Conservation (phyloP, 1,140 invertebrate genomes). For the Carposina sasakii region DNA sequence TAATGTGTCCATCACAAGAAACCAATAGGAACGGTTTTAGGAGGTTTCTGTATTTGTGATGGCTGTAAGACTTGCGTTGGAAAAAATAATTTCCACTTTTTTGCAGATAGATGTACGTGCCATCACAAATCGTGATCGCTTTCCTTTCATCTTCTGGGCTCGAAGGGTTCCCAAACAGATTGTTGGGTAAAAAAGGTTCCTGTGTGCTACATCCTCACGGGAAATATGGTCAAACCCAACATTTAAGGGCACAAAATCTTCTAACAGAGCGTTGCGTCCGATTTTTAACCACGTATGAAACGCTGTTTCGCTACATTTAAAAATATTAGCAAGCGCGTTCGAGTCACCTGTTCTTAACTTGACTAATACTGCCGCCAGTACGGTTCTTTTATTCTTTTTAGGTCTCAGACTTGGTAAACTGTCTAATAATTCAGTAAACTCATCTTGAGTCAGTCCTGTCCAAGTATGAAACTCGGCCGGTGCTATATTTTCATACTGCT, state of each 20-base stretch:
- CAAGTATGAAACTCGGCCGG: too few species aligned
- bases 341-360: slow-evolving; percentile 7
- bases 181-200: slow-evolving; percentile 1
- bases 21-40: slow-evolving; percentile 8
- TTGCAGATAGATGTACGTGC: slow-evolving; percentile 1
- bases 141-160: slow-evolving; percentile 2
- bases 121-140: slow-evolving; percentile 8
- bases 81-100: slow-evolving; percentile 7
- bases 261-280: background rate
- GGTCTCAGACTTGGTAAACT: slow-evolving; percentile 9
- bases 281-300: background rate
- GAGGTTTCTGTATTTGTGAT: slow-evolving; percentile 6
- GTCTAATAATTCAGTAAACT: slow-evolving; percentile 7
- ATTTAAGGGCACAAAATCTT: background rate
- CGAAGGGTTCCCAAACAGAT: background rate
- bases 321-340: background rate
- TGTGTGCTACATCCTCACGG: background rate
- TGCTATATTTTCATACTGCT: too few species aligned
- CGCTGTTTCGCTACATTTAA: background rate
- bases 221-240: background rate
- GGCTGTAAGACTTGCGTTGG: slow-evolving; percentile 2
- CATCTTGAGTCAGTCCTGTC: slow-evolving; percentile 14
- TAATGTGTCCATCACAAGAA: slow-evolving; percentile 6
- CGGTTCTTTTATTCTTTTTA: slow-evolving; percentile 4
- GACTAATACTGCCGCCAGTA: slow-evolving; percentile 11